Base-by-base conservation (phyloP, 1,140 invertebrate species). In the Cyclina sinensis region DNA sequence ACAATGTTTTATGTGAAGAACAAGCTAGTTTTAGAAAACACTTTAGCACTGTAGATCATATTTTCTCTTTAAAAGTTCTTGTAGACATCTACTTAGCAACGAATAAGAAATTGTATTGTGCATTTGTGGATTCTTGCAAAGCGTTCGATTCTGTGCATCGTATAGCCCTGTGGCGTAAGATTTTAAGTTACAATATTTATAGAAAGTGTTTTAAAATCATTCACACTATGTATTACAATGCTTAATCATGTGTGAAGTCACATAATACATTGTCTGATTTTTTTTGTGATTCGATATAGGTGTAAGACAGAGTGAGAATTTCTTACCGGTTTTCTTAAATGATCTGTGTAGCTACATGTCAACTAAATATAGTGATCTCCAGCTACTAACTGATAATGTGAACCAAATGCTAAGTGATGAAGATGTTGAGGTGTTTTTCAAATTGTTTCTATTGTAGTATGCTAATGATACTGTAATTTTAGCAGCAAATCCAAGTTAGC, bases 11-110 rank as follows among this genome's bases (percentile, higher is more conserved):
- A 5, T 12, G 11, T 48, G 74, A 68, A 65, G 37, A 65, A 7
- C 79, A 82, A 54, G 79, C 59, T n/a, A 57, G 59, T 12, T 79
- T 79, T 18, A 79, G 48, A 74, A 57, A 57, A 18, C 14, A 48
- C 0, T 48, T 57, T 57, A 32, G 76, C 57, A 79, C 76, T 12
- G 11, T 79, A 21, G 76, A 57, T 54, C 21, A 57, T 30, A 57
- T 79, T 16, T 79, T 39, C 43, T 48, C 43, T 48, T 14, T 74
- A 14, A 27, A 74, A n/a, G 27, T 74, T 37, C 24, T 46, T 4
- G 16, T 24, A 21, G 37, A 74, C 21, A 48, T 43, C 27, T 74
- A 43, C 24, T 21, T n/a, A 46, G 4, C 37, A 27, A 74, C 18
- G 12, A 12, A 37, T 43, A 43, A 39, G 12, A 46, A 74, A 4